phyloP scores from a whole-genome alignment of 2,797 vertebrate species.

The Graptemys geographica region DNA sequence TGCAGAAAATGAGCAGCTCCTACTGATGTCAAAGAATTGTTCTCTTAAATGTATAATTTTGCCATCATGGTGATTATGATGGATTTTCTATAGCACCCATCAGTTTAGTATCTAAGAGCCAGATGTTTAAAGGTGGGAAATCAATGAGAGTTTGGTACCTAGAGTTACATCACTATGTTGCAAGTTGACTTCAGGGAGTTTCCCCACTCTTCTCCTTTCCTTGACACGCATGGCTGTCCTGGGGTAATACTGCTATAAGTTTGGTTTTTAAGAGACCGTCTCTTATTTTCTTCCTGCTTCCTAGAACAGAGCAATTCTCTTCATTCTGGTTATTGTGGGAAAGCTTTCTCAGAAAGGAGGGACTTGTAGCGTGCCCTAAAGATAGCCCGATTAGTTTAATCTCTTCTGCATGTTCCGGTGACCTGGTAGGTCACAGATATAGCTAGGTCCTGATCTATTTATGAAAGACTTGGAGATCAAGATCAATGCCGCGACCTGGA shows the following conservation, averaged over 20 bases:
- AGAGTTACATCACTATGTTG: background rate
- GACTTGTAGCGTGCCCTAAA: too few species aligned
- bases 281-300: background rate
- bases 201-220: background rate
- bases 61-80: background rate
- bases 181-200: background rate
- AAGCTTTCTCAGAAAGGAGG: background rate
- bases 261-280: background rate
- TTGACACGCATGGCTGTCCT: background rate
- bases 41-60: background rate
- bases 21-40: background rate
- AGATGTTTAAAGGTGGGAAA: background rate
- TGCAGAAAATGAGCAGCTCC: background rate
- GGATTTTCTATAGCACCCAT: background rate
- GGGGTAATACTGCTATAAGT: background rate
- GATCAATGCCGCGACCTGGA: too few species aligned
- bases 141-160: background rate
- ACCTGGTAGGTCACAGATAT: background rate
- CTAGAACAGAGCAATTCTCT: background rate
- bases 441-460: background rate
- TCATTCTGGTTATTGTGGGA: background rate
- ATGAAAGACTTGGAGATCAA: background rate
- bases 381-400: too few species aligned
- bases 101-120: background rate
- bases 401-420: background rate